Evolutionary conservation across 2,888 invertebrate species (phyloP).

Genomic region (Himalopsyche japonica): DNA sequence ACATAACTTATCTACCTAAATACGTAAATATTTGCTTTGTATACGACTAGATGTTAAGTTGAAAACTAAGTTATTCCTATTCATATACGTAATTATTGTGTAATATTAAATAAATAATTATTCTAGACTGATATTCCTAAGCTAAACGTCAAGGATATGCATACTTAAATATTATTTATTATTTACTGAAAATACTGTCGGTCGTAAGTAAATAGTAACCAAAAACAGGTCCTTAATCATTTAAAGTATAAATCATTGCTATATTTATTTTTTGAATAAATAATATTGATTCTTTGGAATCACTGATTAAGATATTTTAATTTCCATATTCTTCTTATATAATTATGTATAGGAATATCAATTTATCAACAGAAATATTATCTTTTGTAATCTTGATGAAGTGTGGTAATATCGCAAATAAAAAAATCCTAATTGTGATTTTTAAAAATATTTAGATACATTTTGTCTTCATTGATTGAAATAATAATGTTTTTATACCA

Average conservation of each 20-base stretch:
- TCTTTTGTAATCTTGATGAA: too few species aligned
- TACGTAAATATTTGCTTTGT: constrained; percentile 40
- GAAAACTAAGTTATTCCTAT: constrained; percentile 39
- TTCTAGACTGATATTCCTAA: constrained; percentile 41
- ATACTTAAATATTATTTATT: constrained; percentile 37
- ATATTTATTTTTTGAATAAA: neutral
- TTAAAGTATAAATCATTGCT: neutral
- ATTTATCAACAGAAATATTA: too few species aligned
- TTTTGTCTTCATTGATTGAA: too few species aligned
- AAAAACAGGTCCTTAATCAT: neutral
- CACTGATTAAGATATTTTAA: neutral
- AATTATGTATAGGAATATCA: too few species aligned
- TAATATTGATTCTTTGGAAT: neutral
- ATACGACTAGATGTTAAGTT: constrained; percentile 39
- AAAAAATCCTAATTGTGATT: too few species aligned
- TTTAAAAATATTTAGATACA: too few species aligned
- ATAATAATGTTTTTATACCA: too few species aligned
- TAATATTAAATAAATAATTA: constrained; percentile 39
- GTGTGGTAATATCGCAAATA: too few species aligned
- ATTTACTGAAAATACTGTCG: constrained; percentile 11
- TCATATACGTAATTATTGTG: constrained; percentile 39
- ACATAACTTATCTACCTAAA: constrained; percentile 34
- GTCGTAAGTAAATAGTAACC: neutral
- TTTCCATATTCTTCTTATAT: too few species aligned
- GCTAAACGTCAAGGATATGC: constrained; percentile 30